Base-by-base conservation (phyloP, 1,140 invertebrate species). In the Microvelia longipes region DNA sequence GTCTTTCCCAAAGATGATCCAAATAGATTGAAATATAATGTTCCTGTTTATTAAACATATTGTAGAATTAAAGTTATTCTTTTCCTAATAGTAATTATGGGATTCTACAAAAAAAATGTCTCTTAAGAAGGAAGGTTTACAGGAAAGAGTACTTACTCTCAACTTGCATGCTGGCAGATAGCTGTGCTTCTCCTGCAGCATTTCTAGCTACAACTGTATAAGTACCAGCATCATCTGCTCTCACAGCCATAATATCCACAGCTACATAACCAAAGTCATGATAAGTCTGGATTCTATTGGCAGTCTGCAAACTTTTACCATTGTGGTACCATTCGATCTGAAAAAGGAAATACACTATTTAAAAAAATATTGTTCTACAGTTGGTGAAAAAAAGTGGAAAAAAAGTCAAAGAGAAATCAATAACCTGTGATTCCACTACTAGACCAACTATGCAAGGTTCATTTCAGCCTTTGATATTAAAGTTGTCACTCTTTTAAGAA, bases 181-280 rank as follows among this genome's bases (percentile, higher is more conserved):
- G 78, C 76, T 90, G 87, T 68, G 90, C 91, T 83, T 94, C 90
- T 73, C 93, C 93, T 69, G 90, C 79, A 72, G 88, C 86, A 78
- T 96, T 96, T 76, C 88, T 87, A n/a, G 92, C 92, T 35, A 93
- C 87, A 30, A 94, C 91, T 0, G 90, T 92, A 76, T 95, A 94
- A 2, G 88, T 87, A 60, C 93, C 93, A 74, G 89, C 85, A 80
- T 96, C 93, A 77, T 93, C 90, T 29, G 87, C 83, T 50, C 91
- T 82, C 11, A 96, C 93, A 78, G 90, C 91, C 69, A 92, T 82
- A 74, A 98, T 95, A 77, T 98, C 94, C 71, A 98, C 84, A 63
- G 93, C 90, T 5, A 97, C 93, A 76, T 96, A 96, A 70, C 94
- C 94, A 81, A 97, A 97, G 79, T 98, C 94, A 75, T 96, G 90